These are phyloP conservation scores for Rhagoletis zephyria DNA, from an alignment of 1,140 invertebrate genomes.

Conservation along the genomic window DNA sequence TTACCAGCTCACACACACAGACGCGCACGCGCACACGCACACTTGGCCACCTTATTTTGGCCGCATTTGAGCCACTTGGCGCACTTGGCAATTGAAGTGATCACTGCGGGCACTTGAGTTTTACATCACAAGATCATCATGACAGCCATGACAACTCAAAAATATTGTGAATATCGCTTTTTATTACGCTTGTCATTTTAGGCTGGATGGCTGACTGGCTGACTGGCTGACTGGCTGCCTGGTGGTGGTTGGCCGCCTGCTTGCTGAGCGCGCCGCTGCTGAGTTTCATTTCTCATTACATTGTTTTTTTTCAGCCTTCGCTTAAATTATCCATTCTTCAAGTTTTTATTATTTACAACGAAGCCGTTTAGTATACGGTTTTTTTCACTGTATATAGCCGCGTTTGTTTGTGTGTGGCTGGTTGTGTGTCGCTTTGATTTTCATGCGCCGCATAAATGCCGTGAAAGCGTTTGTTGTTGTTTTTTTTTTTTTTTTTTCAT, in stretches of 20 bases:
- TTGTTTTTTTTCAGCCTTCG: neutral
- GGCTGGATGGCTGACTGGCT: neutral
- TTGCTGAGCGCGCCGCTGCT: neutral
- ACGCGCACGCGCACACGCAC: neutral
- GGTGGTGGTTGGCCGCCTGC: too few species aligned
- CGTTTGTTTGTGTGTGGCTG: neutral
- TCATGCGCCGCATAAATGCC: neutral
- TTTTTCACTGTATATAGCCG: neutral
- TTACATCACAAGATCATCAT: slow-evolving; percentile 44
- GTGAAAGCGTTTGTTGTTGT: neutral
- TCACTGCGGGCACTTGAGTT: slow-evolving; percentile 27
- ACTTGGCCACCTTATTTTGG: too few species aligned
- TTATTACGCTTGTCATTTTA: slow-evolving; percentile 48
- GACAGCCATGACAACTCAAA: slow-evolving; percentile 46
- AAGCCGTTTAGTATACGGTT: slow-evolving; percentile 11
- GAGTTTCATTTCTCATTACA: neutral
- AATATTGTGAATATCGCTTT: slow-evolving; percentile 48
- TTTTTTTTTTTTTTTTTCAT: neutral
- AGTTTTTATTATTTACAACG: slow-evolving; percentile 33
- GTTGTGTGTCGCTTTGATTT: neutral
- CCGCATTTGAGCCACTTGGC: slow-evolving; percentile 3
- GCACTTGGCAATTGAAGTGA: slow-evolving; percentile 31
- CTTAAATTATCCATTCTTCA: neutral
- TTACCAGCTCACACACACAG: too few species aligned
- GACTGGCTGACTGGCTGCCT: neutral